Evolutionary conservation across 2,888 invertebrate genomes (phyloP).

Genomic region (Leptogaster cylindrica): DNA sequence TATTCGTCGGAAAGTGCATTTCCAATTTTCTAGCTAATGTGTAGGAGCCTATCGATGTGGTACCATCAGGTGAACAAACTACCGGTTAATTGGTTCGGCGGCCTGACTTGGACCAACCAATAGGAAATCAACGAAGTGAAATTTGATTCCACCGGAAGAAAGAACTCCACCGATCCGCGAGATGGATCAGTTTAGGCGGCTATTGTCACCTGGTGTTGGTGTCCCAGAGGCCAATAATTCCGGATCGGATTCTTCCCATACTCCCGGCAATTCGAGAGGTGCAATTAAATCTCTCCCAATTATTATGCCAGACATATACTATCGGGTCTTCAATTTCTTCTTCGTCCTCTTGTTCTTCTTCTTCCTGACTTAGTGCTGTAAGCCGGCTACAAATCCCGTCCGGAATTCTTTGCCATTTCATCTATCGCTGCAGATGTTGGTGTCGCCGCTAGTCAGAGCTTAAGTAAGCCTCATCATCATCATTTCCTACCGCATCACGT

Average conservation of each 20-base stretch:
- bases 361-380: conserved; percentile 6
- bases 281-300: conserved; percentile 47
- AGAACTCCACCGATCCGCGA: background rate
- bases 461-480: conserved; percentile 53
- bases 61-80: conserved; percentile 43
- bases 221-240: conserved; percentile 8
- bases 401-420: conserved; percentile 36
- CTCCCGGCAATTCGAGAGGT: background rate
- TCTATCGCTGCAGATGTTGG: conserved; percentile 26
- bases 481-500: conserved; percentile 53
- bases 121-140: background rate
- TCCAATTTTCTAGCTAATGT: conserved; percentile 39
- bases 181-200: too few relatives aligned
- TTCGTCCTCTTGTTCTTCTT: conserved; percentile 7
- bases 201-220: conserved; percentile 1
- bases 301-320: conserved; percentile 45
- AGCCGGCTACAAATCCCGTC: background rate
- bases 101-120: background rate
- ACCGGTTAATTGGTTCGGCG: conserved; percentile 42
- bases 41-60: conserved; percentile 36
- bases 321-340: conserved; percentile 37
- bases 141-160: conserved; percentile 2
- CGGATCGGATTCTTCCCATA: conserved; percentile 16
- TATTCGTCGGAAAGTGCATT: conserved; percentile 9
- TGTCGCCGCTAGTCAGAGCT: conserved; percentile 25